These are phyloP conservation scores for Clitarchus hookeri DNA, from an alignment of 2,888 invertebrate species.

Conservation along the genomic window DNA sequence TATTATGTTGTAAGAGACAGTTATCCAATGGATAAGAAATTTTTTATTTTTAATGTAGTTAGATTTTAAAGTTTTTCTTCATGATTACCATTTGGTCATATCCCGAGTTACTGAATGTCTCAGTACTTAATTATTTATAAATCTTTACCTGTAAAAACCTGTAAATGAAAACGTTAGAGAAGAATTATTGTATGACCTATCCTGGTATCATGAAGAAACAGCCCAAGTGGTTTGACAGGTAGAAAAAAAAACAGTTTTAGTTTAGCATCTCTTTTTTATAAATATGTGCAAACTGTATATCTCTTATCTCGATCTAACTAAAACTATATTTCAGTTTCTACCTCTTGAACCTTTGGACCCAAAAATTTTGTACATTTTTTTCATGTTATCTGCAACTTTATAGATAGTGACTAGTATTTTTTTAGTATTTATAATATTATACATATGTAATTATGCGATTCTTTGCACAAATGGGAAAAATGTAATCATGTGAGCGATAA, in stretches of 20 bases:
- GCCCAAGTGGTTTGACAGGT: constrained; percentile 41
- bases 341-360: constrained; percentile 58
- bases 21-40: not conserved
- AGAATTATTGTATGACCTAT: not conserved
- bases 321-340: constrained; percentile 50
- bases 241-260: constrained; percentile 38
- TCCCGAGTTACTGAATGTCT: not conserved
- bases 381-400: constrained; percentile 30
- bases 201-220: constrained; percentile 25
- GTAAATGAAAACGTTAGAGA: not conserved
- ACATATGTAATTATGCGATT: constrained; percentile 38
- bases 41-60: constrained; percentile 18
- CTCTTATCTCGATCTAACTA: constrained; percentile 23
- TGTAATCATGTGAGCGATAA: not conserved
- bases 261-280: constrained; percentile 28
- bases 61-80: constrained; percentile 20
- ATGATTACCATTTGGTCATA: not conserved
- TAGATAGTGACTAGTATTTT: constrained; percentile 32
- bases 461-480: constrained; percentile 28
- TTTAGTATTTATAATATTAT: constrained; percentile 39
- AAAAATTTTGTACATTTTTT: constrained; percentile 37
- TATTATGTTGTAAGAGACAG: constrained; percentile 9
- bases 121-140: constrained; percentile 9
- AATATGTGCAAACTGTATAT: constrained; percentile 26
- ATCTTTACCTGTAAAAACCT: constrained; percentile 10